phyloP scores from a whole-genome alignment of 2,113 vertebrate species.

The Coptodon rendalli region DNA sequence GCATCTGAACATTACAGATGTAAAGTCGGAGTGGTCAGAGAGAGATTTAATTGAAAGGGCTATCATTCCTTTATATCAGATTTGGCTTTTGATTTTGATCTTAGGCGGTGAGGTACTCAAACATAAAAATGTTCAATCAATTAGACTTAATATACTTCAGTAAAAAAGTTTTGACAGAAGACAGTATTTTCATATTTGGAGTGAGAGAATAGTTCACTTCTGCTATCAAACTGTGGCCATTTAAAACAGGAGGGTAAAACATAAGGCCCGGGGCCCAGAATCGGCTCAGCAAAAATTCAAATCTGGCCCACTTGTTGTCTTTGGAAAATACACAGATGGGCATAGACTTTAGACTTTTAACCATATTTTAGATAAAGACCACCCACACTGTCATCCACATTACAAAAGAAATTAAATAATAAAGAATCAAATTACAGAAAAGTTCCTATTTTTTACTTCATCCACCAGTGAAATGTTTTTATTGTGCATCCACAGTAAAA shows the following conservation, averaged over 20 bases:
- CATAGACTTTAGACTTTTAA: background rate
- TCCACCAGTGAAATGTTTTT: background rate
- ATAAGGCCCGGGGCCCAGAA: background rate
- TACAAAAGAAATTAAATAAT: background rate
- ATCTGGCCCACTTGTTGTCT: background rate
- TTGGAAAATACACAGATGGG: background rate
- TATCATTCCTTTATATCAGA: background rate
- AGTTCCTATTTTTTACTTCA: background rate
- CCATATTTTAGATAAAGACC: too few relatives aligned
- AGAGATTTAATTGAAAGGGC: background rate
- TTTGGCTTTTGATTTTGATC: background rate
- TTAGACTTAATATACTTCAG: background rate
- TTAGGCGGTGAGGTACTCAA: background rate
- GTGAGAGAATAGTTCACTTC: background rate
- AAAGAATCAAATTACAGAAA: background rate
- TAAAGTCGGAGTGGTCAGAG: background rate
- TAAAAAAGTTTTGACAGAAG: background rate
- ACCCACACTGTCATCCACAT: too few relatives aligned
- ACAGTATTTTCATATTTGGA: background rate
- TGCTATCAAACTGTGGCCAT: background rate
- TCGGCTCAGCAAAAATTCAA: rapidly evolving
- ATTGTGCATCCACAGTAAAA: rapidly evolving
- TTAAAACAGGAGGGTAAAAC: background rate
- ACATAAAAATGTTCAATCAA: background rate
- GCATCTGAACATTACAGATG: background rate